Evolutionary conservation across 2,888 invertebrate species (phyloP).

Genomic region (Rhingia rostrata): DNA sequence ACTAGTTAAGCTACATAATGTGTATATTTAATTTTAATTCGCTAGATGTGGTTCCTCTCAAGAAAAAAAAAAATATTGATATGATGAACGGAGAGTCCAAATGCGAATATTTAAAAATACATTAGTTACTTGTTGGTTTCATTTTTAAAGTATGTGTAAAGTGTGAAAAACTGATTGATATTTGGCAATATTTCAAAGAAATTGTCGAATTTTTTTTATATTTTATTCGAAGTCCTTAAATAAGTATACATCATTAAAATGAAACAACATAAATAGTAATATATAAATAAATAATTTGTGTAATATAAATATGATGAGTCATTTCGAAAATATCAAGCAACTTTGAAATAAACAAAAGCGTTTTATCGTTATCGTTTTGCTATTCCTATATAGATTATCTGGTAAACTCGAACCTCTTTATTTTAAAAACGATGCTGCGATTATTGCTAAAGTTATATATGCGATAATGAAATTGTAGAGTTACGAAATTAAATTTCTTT

Average conservation of each 20-base stretch:
- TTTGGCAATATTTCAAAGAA: conserved; percentile 73
- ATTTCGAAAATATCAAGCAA: too few species aligned
- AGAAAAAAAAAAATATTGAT: conserved; percentile 66
- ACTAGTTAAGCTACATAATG: conserved; percentile 66
- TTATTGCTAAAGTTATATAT: too few species aligned
- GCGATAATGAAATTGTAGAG: too few species aligned
- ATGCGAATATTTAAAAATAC: conserved; percentile 54
- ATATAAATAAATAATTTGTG: too few species aligned
- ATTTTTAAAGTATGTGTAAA: conserved; percentile 4
- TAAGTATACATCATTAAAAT: neutral
- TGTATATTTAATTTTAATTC: conserved; percentile 71
- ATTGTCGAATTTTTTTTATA: conserved; percentile 41
- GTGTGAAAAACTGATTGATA: conserved; percentile 60
- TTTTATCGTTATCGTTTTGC: too few species aligned
- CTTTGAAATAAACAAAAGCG: too few species aligned
- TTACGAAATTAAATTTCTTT: too few species aligned
- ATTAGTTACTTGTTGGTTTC: conserved; percentile 46
- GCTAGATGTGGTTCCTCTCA: conserved; percentile 67
- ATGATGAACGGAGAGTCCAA: conserved; percentile 70
- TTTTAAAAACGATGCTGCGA: too few species aligned
- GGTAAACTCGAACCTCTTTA: too few species aligned
- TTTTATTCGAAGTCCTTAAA: conserved; percentile 50
- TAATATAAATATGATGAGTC: too few species aligned
- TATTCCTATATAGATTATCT: too few species aligned
- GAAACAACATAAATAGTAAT: neutral